Evolutionary conservation across 2,888 invertebrate genomes (phyloP).

Genomic region (Pachycephus smyrnensis): DNA sequence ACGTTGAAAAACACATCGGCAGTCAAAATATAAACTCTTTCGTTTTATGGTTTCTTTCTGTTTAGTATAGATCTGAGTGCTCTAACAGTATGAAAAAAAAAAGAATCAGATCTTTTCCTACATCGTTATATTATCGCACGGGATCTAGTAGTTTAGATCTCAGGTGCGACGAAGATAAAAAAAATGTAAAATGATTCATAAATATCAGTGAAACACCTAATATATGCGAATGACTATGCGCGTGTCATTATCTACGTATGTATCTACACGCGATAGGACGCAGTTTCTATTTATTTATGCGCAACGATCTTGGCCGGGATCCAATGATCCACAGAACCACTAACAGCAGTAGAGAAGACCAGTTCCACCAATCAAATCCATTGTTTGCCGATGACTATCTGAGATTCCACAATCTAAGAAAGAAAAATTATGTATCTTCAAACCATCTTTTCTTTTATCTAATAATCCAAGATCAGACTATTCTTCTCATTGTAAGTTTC

Average conservation of each 20-base stretch:
- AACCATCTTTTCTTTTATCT: not conserved
- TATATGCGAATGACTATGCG: not conserved
- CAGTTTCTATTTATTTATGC: slow-evolving; percentile 40
- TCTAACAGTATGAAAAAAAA: not conserved
- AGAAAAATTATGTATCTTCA: not conserved
- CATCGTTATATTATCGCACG: not conserved
- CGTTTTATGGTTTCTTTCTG: not conserved
- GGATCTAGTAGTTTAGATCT: not conserved
- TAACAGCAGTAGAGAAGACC: not conserved
- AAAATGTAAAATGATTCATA: slow-evolving; percentile 2
- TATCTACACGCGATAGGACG: slow-evolving; percentile 32
- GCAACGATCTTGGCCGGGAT: slow-evolving; percentile 43
- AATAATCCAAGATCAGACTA: not conserved
- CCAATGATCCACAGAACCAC: slow-evolving; percentile 29
- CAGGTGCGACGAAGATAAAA: not conserved
- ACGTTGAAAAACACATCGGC: not conserved
- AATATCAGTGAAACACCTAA: not conserved
- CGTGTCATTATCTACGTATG: slow-evolving; percentile 1
- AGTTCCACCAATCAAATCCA: not conserved
- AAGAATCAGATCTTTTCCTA: not conserved
- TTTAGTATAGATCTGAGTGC: not conserved
- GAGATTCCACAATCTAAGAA: not conserved
- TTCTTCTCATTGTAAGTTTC: not conserved
- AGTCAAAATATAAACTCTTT: not conserved
- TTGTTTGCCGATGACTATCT: not conserved